Conservation (phyloP, 2,797 vertebrate species). For the Mastacembelus armatus region DNA sequence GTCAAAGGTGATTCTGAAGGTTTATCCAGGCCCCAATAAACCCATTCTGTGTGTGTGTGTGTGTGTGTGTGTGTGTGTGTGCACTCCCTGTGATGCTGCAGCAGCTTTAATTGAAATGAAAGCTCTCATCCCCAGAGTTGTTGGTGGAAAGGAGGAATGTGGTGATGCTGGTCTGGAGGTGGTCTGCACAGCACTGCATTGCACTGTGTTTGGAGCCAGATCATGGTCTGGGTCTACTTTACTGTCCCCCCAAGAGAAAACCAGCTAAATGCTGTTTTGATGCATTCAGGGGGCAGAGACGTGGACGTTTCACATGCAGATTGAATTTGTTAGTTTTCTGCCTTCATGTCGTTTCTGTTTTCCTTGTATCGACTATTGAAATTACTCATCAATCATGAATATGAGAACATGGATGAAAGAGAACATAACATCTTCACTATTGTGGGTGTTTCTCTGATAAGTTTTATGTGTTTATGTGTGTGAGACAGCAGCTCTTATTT, state of each 20-base stretch:
- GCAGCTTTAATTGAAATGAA: conserved; percentile 57
- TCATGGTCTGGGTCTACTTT: conserved; percentile 42
- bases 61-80: no score
- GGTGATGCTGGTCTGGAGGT: neutral
- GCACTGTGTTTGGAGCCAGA: conserved; percentile 1
- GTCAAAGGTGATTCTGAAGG: conserved; percentile 42
- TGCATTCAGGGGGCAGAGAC: neutral
- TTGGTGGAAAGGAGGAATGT: neutral
- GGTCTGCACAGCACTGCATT: conserved; percentile 4
- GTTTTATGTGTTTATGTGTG: no score
- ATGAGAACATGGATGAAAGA: no score
- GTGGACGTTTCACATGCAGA: no score
- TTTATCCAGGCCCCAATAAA: conserved; percentile 32
- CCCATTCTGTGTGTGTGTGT: neutral
- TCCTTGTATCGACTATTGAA: neutral
- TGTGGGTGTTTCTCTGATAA: no score
- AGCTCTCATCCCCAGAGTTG: conserved; percentile 13
- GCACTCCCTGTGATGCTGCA: conserved; percentile 11
- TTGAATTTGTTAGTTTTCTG: no score
- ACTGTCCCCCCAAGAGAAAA: conserved; percentile 3
- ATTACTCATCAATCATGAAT: neutral
- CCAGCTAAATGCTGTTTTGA: conserved; percentile 9
- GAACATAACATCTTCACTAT: no score
- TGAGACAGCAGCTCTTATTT: no score
- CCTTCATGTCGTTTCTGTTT: no score